phyloP scores from a whole-genome alignment of 1,140 invertebrate species.

The Lanistes nyassanus region DNA sequence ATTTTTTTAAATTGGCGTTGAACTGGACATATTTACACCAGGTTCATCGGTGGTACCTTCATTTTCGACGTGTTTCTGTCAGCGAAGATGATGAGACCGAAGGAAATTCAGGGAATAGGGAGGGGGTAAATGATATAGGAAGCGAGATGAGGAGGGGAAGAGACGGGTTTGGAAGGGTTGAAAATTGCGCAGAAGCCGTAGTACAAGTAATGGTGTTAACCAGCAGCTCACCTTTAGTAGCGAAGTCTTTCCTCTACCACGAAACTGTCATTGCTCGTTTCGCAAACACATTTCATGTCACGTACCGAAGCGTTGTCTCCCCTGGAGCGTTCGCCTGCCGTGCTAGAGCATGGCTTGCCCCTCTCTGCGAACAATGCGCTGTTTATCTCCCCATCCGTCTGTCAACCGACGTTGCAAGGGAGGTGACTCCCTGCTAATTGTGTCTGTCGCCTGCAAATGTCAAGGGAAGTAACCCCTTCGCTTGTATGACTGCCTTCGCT shows the following conservation, averaged over 20 bases:
- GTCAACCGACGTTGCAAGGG: constrained; percentile 8
- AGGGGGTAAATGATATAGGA: background rate
- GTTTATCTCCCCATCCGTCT: constrained; percentile 7
- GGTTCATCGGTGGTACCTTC: too few species aligned
- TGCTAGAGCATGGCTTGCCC: background rate
- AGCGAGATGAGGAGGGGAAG: background rate
- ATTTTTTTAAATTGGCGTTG: too few species aligned
- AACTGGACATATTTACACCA: too few species aligned
- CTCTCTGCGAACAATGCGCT: background rate
- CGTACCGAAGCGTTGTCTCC: background rate
- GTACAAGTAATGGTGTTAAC: too few species aligned
- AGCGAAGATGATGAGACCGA: background rate
- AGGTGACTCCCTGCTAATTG: constrained; percentile 19
- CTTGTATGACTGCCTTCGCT: too few species aligned
- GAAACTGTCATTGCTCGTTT: too few species aligned
- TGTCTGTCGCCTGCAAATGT: constrained; percentile 16
- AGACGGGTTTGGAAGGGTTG: too few species aligned
- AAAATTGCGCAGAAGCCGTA: too few species aligned
- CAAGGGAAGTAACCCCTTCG: constrained; percentile 18
- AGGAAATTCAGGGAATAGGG: background rate
- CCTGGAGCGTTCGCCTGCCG: background rate
- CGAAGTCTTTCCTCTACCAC: too few species aligned
- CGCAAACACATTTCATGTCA: background rate
- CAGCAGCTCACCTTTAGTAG: too few species aligned
- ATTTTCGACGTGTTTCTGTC: too few species aligned